phyloP scores from a whole-genome alignment of 2,797 vertebrate species.

The Leuciscus waleckii region DNA sequence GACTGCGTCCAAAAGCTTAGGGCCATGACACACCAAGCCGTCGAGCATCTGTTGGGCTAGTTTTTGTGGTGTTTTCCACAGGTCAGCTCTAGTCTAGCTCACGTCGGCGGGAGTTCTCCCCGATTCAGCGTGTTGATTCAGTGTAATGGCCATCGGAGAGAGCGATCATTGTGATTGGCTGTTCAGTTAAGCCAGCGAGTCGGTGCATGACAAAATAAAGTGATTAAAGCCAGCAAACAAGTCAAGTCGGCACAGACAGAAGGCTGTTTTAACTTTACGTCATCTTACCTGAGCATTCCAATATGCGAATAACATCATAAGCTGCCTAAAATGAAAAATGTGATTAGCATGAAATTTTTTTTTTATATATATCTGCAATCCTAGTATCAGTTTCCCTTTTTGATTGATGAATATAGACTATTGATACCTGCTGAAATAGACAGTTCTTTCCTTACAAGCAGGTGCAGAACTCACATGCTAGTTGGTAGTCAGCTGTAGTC shows the following conservation, averaged over 20 bases:
- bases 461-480: neutral
- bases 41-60: neutral
- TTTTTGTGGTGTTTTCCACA: neutral
- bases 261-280: neutral
- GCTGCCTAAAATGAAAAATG: neutral
- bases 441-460: neutral
- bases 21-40: neutral
- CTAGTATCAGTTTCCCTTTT: neutral
- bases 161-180: too few relatives aligned
- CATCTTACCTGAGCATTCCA: neutral
- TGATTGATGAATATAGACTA: neutral
- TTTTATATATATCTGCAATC: too few relatives aligned
- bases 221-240: too few relatives aligned
- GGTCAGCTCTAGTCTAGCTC: too few relatives aligned
- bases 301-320: neutral
- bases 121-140: too few relatives aligned
- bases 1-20: neutral
- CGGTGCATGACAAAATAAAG: too few relatives aligned
- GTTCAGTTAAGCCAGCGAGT: too few relatives aligned
- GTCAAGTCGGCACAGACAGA: neutral
- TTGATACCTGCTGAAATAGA: neutral
- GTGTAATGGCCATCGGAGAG: too few relatives aligned
- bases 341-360: neutral
- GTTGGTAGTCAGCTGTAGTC: neutral
- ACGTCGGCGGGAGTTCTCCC: too few relatives aligned